Percentiles rank a stretch among this genome's conserved stretches.
Evolutionary conservation across 2,797 vertebrate species (phyloP).

Genomic region (Paratrypauchen microcephalus): DNA sequence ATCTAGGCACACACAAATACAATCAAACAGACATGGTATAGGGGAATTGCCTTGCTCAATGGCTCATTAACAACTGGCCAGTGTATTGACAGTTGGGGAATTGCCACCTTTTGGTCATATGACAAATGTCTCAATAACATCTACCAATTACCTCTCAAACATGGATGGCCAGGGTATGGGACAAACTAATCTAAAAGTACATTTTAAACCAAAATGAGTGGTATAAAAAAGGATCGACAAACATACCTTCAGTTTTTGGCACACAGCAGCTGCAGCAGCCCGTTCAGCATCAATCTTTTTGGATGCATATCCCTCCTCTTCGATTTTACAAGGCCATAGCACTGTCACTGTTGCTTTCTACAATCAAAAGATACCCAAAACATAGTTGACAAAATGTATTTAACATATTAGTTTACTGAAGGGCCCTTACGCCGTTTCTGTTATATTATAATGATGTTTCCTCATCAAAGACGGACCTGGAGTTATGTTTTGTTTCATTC

Average conservation of each 20-base stretch:
- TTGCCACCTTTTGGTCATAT: background rate
- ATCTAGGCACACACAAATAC: background rate
- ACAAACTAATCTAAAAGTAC: background rate
- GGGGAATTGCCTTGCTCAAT: background rate
- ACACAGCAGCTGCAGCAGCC: slow-evolving; percentile 89
- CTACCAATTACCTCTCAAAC: background rate
- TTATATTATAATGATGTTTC: too few relatives aligned
- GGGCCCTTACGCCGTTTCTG: background rate
- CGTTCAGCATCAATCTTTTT: slow-evolving; percentile 88
- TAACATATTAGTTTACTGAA: background rate
- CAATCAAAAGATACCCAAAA: background rate
- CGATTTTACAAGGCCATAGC: slow-evolving; percentile 87
- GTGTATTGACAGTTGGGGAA: too few relatives aligned
- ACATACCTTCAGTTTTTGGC: slow-evolving; percentile 87
- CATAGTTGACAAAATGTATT: background rate
- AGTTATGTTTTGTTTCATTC: too few relatives aligned
- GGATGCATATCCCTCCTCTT: slow-evolving; percentile 86
- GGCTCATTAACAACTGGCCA: background rate
- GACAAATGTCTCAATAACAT: background rate
- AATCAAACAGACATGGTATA: background rate
- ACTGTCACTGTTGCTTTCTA: slow-evolving; percentile 90
- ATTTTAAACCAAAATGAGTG: background rate
- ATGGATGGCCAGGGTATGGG: background rate
- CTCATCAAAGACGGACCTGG: too few relatives aligned
- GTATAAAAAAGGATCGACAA: background rate